Percentiles rank a stretch among this genome's conserved stretches.
Conservation (phyloP, 2,888 invertebrate genomes). For the Rotaria magnacalcarata region DNA sequence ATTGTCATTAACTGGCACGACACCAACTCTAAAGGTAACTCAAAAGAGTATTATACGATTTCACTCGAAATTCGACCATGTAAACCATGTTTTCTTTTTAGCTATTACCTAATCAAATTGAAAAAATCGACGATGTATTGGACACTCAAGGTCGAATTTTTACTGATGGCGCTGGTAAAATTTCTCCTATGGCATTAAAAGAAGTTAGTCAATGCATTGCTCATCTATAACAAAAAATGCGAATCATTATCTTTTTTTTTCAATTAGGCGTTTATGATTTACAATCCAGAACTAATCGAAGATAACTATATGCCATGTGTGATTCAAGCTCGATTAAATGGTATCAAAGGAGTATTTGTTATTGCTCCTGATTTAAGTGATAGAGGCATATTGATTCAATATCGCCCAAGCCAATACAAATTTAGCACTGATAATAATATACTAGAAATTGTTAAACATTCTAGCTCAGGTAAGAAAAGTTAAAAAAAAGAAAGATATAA, state of each 20-base stretch:
- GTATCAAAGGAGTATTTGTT: neutral
- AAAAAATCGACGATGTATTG: neutral
- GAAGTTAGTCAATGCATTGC: neutral
- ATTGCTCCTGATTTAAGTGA: neutral
- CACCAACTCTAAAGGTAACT: constrained; percentile 34
- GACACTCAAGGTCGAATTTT: neutral
- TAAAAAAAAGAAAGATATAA: neutral
- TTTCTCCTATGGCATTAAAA: neutral
- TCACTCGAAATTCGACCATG: neutral
- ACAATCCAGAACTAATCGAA: neutral
- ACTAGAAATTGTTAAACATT: neutral
- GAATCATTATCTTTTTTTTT: no score
- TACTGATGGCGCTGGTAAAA: neutral
- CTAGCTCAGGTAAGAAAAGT: neutral
- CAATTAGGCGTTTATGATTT: neutral
- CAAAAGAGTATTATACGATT: neutral
- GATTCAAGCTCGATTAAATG: neutral
- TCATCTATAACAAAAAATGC: no score
- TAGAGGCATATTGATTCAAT: neutral
- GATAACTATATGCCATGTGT: neutral
- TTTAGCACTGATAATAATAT: neutral
- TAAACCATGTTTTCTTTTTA: neutral
- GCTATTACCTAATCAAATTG: neutral
- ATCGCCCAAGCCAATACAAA: neutral
- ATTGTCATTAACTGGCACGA: constrained; percentile 53